Conservation (phyloP, 2,113 vertebrate genomes). For the Vidua macroura region DNA sequence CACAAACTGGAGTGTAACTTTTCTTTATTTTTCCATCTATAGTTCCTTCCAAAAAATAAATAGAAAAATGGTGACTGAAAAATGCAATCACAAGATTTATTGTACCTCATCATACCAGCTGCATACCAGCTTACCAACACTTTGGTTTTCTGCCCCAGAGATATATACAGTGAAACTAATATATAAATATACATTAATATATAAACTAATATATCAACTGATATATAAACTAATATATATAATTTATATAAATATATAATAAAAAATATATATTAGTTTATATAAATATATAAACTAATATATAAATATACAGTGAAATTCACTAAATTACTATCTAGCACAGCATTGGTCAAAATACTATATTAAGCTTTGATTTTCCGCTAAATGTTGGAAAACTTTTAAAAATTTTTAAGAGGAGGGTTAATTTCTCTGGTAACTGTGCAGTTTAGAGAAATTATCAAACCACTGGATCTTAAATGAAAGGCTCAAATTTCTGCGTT, state of each 20-base stretch:
- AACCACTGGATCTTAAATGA: not conserved
- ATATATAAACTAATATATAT: too few relatives aligned
- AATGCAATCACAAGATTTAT: not conserved
- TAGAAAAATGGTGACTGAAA: not conserved
- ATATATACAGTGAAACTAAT: not conserved
- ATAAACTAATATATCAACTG: too few relatives aligned
- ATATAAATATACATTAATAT: too few relatives aligned
- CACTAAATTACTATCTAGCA: not conserved
- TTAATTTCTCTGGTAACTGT: not conserved
- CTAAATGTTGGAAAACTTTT: not conserved
- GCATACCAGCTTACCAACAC: not conserved
- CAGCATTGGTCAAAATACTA: not conserved
- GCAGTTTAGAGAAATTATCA: not conserved
- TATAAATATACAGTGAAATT: not conserved
- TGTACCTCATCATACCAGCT: fast-evolving
- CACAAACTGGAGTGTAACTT: not conserved
- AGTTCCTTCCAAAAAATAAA: not conserved
- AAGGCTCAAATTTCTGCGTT: not conserved
- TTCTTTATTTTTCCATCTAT: not conserved
- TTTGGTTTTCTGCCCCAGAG: not conserved
- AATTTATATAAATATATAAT: too few relatives aligned
- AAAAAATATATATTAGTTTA: too few relatives aligned
- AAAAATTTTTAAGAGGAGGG: not conserved
- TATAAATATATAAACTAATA: too few relatives aligned
- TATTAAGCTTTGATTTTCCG: not conserved